These are phyloP conservation scores for Blastobasis lacticolella DNA, from an alignment of 2,888 invertebrate genomes.

Conservation along the genomic window DNA sequence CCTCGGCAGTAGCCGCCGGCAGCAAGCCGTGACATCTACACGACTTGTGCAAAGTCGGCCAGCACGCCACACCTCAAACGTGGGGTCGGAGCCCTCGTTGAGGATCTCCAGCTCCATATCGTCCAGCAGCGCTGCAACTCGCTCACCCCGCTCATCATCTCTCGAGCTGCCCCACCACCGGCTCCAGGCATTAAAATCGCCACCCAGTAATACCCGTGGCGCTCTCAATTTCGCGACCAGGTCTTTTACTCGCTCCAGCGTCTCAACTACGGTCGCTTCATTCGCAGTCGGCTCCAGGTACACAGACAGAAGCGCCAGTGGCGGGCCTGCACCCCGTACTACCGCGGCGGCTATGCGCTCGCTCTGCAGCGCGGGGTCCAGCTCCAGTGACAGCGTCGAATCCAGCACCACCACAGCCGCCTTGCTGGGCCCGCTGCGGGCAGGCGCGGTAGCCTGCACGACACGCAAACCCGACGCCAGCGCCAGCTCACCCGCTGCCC, in stretches of 20 bases:
- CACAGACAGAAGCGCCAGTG: background rate
- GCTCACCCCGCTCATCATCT: background rate
- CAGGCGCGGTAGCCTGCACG: background rate
- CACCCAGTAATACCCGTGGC: background rate
- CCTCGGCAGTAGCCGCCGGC: too few species aligned
- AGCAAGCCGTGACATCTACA: too few species aligned
- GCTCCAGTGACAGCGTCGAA: background rate
- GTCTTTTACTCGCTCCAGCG: background rate
- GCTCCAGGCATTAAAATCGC: background rate
- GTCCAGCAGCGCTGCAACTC: background rate
- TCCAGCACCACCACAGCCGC: background rate
- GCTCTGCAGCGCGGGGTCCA: background rate
- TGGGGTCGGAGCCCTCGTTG: background rate
- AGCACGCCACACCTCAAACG: background rate
- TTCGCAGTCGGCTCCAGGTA: background rate
- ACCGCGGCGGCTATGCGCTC: background rate
- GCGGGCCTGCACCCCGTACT: background rate
- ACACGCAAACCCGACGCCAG: background rate
- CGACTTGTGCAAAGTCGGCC: background rate
- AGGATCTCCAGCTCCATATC: background rate
- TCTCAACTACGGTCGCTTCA: background rate
- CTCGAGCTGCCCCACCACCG: background rate
- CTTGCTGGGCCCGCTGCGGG: background rate
- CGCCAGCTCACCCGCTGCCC: background rate
- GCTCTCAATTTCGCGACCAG: background rate